These are phyloP conservation scores for Carcharodon carcharias DNA, from an alignment of 2,797 vertebrate genomes.

Conservation along the genomic window DNA sequence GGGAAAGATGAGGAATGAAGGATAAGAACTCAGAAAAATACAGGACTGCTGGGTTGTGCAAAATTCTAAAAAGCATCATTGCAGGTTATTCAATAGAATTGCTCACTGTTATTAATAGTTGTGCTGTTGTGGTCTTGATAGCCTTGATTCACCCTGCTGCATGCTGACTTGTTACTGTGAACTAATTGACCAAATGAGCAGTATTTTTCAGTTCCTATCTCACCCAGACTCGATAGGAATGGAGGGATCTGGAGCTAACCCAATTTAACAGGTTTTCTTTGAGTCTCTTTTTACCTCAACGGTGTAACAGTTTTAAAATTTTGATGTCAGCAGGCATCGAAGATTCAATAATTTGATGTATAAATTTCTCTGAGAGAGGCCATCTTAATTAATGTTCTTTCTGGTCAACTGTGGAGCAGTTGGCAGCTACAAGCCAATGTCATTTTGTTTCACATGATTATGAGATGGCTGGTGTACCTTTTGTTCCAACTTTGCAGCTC, in stretches of 20 bases:
- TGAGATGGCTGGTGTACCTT: not conserved
- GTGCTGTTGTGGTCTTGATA: not conserved
- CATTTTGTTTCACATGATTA: not conserved
- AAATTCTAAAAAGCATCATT: not conserved
- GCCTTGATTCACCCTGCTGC: not conserved
- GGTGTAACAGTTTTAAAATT: not conserved
- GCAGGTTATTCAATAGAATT: not conserved
- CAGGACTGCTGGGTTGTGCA: not conserved
- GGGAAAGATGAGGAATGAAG: not conserved
- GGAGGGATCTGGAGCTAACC: too few species aligned
- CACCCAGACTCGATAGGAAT: not conserved
- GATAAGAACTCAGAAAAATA: not conserved
- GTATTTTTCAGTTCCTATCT: not conserved
- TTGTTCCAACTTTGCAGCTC: not conserved
- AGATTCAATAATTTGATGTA: not conserved
- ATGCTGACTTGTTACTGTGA: not conserved
- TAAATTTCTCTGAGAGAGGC: not conserved
- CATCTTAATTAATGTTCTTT: not conserved
- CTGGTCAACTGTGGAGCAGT: not conserved
- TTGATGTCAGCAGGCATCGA: not conserved
- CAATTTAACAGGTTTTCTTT: not conserved
- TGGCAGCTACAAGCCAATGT: not conserved
- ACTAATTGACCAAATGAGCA: not conserved
- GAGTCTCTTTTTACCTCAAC: not conserved
- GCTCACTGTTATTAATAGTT: not conserved